Evolutionary conservation across 2,888 invertebrate genomes (phyloP).

Genomic region (Microctonus brassicae): DNA sequence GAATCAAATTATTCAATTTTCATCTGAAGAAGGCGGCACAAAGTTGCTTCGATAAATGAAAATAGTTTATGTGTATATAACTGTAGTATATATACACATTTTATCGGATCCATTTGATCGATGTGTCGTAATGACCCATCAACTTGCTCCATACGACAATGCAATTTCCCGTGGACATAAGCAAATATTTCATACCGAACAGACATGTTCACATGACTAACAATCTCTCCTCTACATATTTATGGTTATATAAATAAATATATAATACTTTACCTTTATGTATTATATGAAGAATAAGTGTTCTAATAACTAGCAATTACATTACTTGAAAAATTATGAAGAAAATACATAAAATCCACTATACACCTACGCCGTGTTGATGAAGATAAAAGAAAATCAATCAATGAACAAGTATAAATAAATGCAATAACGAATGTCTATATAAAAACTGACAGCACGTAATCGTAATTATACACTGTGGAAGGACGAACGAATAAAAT

Average conservation of each 20-base stretch:
- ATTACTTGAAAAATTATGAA: too few species aligned
- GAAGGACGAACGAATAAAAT: background rate
- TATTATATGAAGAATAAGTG: background rate
- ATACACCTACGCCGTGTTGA: too few species aligned
- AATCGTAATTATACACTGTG: too few species aligned
- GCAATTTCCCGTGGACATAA: constrained; percentile 26
- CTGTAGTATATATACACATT: background rate
- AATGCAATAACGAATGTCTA: too few species aligned
- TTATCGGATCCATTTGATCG: constrained; percentile 15
- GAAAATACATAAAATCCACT: too few species aligned
- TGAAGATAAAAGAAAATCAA: too few species aligned
- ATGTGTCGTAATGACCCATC: constrained; percentile 25
- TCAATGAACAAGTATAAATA: too few species aligned
- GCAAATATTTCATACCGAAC: background rate
- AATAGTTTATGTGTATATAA: background rate
- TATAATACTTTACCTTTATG: background rate
- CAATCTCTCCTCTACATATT: too few species aligned
- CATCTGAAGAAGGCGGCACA: background rate
- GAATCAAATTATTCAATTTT: background rate
- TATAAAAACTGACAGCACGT: too few species aligned
- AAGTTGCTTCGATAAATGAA: background rate
- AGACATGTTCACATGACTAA: constrained; percentile 13
- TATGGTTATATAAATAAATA: constrained; percentile 9
- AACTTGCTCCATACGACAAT: constrained; percentile 20
- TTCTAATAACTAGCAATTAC: background rate